Evolutionary conservation across 2,113 vertebrate genomes (phyloP), one percentile per base, ranked within the genome.

Genomic region (Trogon melanurus): DNA sequence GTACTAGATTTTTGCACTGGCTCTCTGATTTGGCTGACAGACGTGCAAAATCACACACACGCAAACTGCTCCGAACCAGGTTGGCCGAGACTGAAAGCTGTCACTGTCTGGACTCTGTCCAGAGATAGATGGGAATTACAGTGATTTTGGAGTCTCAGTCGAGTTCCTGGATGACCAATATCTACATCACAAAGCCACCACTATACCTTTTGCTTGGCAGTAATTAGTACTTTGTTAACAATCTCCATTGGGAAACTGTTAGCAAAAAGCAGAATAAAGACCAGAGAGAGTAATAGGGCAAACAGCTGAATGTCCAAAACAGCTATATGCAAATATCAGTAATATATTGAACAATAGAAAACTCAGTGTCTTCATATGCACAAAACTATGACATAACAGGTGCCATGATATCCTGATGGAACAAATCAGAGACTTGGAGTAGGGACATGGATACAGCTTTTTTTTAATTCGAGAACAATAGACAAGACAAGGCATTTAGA

Each of bases 71-170:
- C 56, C 93, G 92, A 88, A 88, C 95, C 79, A 89, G 79, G 72
- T 11, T 97, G 93, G 90, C 93, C 94, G 79, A 75, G 38, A 41
- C 75, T 95, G 93, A 95, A 95, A 95, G 82, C 85, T 92, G 60
- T 91, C 95, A 74, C 78, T 50, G 2, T 80, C 79, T 95, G 92
- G 92, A 94, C 56, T 56, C 60, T 81, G 82, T 93, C 90, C 95
- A 96, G 93, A 88, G 69, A 78, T 78, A 95, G 90, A 96, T n/a
- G 88, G 88, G 93, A 92, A 92, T 93, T 95, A 79, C 85, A 94
- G 92, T 64, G 86, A 91, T 90, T 96, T 79, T 25, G 29, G 65
- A 86, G 82, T 85, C 90, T 90, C 93, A 78, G 85, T 90, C 38
- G 44, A 93, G 85, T 87, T 96, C 81, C 90, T 90, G 83, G 47